These are phyloP conservation scores for Akabosia matsudoensis DNA, from an alignment of 1,140 invertebrate genomes.

Conservation along the genomic window DNA sequence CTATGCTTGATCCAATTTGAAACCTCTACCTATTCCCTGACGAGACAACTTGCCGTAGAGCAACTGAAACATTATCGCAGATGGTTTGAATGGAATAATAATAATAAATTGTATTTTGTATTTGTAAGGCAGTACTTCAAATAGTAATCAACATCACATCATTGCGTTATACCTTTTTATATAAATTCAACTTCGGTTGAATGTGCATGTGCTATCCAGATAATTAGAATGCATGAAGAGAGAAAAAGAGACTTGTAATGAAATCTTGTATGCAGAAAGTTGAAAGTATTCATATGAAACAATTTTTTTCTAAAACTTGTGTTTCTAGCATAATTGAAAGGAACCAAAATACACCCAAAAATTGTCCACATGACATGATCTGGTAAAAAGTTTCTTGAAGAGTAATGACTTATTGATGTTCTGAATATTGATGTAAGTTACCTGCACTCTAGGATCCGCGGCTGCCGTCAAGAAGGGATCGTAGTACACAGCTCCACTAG, in stretches of 20 bases:
- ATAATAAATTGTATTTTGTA: neutral
- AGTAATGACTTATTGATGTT: too few species aligned
- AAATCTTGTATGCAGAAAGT: too few species aligned
- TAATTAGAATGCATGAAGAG: slow-evolving; percentile 14
- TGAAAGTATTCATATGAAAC: too few species aligned
- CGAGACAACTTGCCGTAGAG: neutral
- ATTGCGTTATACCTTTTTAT: slow-evolving; percentile 11
- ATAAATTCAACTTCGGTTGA: slow-evolving; percentile 21
- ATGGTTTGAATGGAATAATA: neutral
- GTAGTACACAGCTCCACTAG: slow-evolving; percentile 79
- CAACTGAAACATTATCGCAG: too few species aligned
- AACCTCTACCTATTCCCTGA: too few species aligned
- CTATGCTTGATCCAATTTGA: too few species aligned
- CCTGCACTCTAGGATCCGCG: slow-evolving; percentile 82
- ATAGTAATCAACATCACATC: neutral
- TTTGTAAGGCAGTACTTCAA: neutral
- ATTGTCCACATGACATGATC: too few species aligned
- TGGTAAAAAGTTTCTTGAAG: too few species aligned
- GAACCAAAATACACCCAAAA: too few species aligned
- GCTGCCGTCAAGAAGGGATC: slow-evolving; percentile 89
- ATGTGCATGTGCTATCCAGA: slow-evolving; percentile 22
- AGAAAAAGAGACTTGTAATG: neutral
- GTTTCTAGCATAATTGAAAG: too few species aligned
- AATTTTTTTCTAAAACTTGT: too few species aligned
- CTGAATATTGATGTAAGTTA: slow-evolving; percentile 54